A percentile compares a stretch with the other conserved stretches of the same genome.
phyloP scores from a whole-genome alignment of 2,113 vertebrate species.

The Promerops cafer region DNA sequence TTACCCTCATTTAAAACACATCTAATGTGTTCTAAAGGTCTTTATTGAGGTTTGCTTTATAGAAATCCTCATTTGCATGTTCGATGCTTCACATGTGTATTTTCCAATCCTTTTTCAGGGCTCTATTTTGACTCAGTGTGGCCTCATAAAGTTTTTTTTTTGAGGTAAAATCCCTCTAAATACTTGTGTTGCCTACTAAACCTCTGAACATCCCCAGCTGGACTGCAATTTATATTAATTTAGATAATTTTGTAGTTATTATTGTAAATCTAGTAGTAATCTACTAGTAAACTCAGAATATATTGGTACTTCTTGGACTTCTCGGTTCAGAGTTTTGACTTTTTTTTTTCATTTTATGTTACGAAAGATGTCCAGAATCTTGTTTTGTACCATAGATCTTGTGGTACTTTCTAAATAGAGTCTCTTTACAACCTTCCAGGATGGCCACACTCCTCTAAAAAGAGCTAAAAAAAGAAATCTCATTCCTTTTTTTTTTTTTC shows the following conservation, averaged over 20 bases:
- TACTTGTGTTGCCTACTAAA: not conserved
- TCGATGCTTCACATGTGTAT: fast-evolving
- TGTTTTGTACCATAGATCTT: not conserved
- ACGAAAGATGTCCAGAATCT: not conserved
- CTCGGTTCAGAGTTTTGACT: not conserved
- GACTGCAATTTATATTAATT: not conserved
- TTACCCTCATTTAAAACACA: not conserved
- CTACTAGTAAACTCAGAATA: not conserved
- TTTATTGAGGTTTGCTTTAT: not conserved
- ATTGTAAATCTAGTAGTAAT: not conserved
- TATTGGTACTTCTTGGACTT: not conserved
- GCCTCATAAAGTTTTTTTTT: not conserved
- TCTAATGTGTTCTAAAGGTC: not conserved
- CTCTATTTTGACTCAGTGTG: not conserved
- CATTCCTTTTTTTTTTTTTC: not conserved
- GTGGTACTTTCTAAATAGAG: not conserved
- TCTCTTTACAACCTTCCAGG: not conserved
- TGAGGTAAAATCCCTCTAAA: not conserved
- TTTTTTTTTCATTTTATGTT: not conserved
- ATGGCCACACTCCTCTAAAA: fast-evolving
- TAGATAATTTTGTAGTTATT: not conserved
- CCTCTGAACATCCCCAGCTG: not conserved
- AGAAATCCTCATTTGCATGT: not conserved
- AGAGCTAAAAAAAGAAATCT: not conserved
- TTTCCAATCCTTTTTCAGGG: not conserved